A percentile compares a stretch with the other conserved stretches of the same genome.
Conservation (phyloP, 64 coral and sea anemone species). For the Pocillopora damicornis region DNA sequence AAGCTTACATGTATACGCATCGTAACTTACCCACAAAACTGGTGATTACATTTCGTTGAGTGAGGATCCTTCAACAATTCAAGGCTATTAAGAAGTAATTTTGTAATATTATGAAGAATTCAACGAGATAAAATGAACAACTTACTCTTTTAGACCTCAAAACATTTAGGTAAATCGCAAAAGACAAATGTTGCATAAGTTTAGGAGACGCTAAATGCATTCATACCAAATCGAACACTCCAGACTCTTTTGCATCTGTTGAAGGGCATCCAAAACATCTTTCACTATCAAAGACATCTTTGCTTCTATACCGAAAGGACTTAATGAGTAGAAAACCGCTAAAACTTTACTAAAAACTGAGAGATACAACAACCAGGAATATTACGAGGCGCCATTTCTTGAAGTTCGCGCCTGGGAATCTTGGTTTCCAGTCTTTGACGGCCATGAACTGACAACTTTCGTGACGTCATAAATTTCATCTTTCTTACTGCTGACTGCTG, state of each 20-base stretch:
- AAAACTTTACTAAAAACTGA: neutral
- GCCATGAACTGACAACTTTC: neutral
- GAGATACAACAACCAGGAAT: too few species aligned
- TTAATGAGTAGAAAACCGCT: neutral
- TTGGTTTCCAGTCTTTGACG: neutral
- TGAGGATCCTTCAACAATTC: constrained; percentile 85
- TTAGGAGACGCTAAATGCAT: too few species aligned
- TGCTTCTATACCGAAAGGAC: neutral
- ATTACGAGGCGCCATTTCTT: neutral
- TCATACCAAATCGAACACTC: constrained; percentile 91
- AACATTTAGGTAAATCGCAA: too few species aligned
- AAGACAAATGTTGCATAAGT: too few species aligned
- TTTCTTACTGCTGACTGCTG: neutral
- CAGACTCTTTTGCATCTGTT: constrained; percentile 85
- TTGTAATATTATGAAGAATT: neutral
- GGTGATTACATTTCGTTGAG: constrained; percentile 93
- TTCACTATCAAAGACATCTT: constrained; percentile 49
- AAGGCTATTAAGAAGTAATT: constrained; percentile 39
- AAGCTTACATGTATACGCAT: neutral
- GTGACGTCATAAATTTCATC: neutral
- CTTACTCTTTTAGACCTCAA: neutral
- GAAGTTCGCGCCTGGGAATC: constrained; percentile 2
- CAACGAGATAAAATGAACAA: neutral
- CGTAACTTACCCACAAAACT: constrained; percentile 93
- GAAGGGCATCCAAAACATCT: constrained; percentile 60